Conservation (phyloP, 2,888 invertebrate genomes). For the Drosophila lacicola region DNA sequence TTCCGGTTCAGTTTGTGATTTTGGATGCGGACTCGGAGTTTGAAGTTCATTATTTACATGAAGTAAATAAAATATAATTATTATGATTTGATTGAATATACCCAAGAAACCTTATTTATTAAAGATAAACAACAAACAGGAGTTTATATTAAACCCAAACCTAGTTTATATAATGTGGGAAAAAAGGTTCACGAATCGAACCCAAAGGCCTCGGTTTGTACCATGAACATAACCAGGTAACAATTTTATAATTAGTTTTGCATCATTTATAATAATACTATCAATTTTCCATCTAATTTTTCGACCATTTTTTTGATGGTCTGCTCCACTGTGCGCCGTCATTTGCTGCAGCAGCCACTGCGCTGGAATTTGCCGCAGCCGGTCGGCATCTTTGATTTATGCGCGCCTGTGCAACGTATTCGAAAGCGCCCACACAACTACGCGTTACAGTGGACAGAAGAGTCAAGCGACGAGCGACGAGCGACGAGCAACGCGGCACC, state of each 20-base stretch:
- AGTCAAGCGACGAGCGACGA: slow-evolving; percentile 2
- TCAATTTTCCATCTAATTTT: neutral
- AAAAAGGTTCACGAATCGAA: too few species aligned
- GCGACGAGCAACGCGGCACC: slow-evolving; percentile 31
- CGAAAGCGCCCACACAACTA: slow-evolving; percentile 68
- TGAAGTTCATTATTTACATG: too few species aligned
- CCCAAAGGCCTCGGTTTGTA: too few species aligned
- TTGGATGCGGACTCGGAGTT: too few species aligned
- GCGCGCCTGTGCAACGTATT: slow-evolving; percentile 66
- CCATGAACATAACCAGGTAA: too few species aligned
- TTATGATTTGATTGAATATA: too few species aligned
- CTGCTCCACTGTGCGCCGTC: slow-evolving; percentile 27
- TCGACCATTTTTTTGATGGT: neutral
- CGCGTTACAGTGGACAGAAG: slow-evolving; percentile 11
- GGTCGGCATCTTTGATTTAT: slow-evolving; percentile 44
- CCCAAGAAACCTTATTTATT: too few species aligned
- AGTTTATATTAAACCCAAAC: too few species aligned
- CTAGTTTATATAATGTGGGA: too few species aligned
- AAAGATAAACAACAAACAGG: too few species aligned
- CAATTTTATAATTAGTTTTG: neutral
- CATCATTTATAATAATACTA: neutral
- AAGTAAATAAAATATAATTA: too few species aligned
- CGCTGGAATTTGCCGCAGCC: slow-evolving; percentile 47
- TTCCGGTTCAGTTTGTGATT: too few species aligned
- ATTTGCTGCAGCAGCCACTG: slow-evolving; percentile 25